Percentiles rank a stretch among this genome's conserved stretches.
phyloP scores from a whole-genome alignment of 2,888 invertebrate species.

The Standfussiana lucernea region DNA sequence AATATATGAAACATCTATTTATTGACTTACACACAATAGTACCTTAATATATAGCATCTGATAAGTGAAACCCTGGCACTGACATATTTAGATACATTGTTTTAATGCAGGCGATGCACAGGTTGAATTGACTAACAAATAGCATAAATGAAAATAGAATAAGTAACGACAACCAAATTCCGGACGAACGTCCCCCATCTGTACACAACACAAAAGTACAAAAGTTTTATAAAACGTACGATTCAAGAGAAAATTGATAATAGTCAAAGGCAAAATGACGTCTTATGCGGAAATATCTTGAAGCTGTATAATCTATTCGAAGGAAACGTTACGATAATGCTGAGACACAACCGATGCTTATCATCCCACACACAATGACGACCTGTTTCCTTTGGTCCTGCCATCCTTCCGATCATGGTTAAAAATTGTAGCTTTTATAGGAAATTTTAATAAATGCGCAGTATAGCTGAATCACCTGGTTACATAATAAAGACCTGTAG shows the following conservation, averaged over 20 bases:
- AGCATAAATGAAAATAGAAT: not conserved
- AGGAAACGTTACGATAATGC: conserved; percentile 34
- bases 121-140: not conserved
- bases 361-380: conserved; percentile 48
- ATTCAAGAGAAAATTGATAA: not conserved
- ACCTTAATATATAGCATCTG: conserved; percentile 55
- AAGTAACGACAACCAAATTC: not conserved
- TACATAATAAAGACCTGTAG: not conserved
- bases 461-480: not conserved
- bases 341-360: conserved; percentile 42
- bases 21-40: conserved; percentile 44
- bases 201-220: not conserved
- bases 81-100: conserved; percentile 63
- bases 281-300: conserved; percentile 26
- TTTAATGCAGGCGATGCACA: not conserved
- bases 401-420: conserved; percentile 27
- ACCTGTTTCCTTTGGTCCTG: conserved; percentile 35
- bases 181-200: not conserved
- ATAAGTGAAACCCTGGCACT: conserved; percentile 71
- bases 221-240: not conserved
- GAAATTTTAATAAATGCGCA: not conserved
- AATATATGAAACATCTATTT: conserved; percentile 34
- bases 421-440: not conserved
- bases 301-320: conserved; percentile 21
- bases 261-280: conserved; percentile 10